phyloP scores from a whole-genome alignment of 2,113 vertebrate genomes.

The Heterotis niloticus region DNA sequence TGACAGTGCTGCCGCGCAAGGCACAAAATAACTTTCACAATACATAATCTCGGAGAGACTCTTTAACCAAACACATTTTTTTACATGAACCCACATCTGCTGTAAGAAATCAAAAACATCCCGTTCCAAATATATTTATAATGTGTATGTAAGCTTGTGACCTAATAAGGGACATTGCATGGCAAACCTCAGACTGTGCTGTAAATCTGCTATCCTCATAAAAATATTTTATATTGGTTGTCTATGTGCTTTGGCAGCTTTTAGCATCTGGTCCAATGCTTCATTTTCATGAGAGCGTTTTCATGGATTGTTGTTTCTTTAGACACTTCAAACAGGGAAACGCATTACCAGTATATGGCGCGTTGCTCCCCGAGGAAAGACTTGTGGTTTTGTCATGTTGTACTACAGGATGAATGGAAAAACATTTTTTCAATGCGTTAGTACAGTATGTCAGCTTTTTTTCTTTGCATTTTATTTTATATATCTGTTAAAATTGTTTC shows the following conservation, averaged over 20 bases:
- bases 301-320: conserved; percentile 7
- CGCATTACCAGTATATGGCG: not conserved
- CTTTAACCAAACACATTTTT: not conserved
- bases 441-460: not conserved
- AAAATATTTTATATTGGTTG: conserved; percentile 45
- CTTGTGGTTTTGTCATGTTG: conserved; percentile 6
- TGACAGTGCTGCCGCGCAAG: too few relatives aligned
- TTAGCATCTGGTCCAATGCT: conserved; percentile 1
- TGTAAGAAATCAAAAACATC: not conserved
- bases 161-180: conserved; percentile 32
- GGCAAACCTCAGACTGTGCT: not conserved
- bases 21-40: too few relatives aligned
- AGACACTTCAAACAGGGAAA: conserved; percentile 14
- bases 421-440: not conserved
- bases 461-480: not conserved
- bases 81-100: not conserved
- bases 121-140: not conserved
- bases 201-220: conserved; percentile 40
- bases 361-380: not conserved
- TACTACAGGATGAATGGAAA: not conserved
- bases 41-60: too few relatives aligned
- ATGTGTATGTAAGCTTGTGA: conserved; percentile 19
- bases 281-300: not conserved
- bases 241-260: conserved; percentile 17
- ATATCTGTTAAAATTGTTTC: conserved; percentile 13